These are phyloP conservation scores for Zosterops pallidus DNA, from an alignment of 2,113 vertebrate genomes.

Conservation along the genomic window DNA sequence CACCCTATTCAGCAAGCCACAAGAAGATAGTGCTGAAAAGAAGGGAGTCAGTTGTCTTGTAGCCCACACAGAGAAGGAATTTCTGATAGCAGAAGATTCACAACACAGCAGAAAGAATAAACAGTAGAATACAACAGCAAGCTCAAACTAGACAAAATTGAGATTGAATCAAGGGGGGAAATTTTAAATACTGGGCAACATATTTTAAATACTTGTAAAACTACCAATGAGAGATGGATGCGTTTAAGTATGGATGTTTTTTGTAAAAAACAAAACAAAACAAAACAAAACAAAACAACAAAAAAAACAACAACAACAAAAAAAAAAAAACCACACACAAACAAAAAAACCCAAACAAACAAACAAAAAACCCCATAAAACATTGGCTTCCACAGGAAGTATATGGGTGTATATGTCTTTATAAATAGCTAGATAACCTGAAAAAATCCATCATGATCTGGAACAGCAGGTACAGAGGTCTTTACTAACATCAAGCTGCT, in stretches of 20 bases:
- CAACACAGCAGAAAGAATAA: not conserved
- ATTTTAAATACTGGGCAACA: not conserved
- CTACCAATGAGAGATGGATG: not conserved
- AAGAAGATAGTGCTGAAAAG: not conserved
- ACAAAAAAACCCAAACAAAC: too few relatives aligned
- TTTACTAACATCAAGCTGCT: rapidly evolving
- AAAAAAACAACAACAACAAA: too few relatives aligned
- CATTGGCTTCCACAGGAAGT: not conserved
- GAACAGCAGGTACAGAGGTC: not conserved
- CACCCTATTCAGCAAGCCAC: not conserved
- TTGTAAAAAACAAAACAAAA: too few relatives aligned
- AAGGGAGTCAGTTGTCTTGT: not conserved
- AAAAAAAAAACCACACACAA: not conserved
- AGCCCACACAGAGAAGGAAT: not conserved
- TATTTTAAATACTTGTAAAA: not conserved
- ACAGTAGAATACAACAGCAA: not conserved
- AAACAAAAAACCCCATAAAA: too few relatives aligned
- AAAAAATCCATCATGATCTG: too few relatives aligned
- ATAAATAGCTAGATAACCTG: not conserved
- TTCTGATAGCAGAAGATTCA: not conserved
- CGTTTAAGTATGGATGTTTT: not conserved
- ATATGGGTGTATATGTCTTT: not conserved
- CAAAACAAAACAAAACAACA: too few relatives aligned
- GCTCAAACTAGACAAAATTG: not conserved
- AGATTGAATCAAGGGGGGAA: not conserved